Conservation (phyloP, 2,888 invertebrate genomes). For the Heliconius charithonia region DNA sequence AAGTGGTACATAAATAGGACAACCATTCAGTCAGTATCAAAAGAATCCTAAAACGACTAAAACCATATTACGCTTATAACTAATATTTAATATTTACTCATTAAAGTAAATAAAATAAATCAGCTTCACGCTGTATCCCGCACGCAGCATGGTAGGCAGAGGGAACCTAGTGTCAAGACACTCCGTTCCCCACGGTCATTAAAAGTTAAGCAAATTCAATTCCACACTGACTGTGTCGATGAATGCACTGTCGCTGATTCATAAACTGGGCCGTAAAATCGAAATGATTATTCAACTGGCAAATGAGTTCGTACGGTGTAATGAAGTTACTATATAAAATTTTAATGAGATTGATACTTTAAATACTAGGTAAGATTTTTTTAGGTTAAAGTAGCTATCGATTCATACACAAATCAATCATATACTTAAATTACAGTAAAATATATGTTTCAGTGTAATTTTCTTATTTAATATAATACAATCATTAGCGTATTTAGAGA, state of each 20-base stretch:
- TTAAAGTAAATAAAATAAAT: too few relatives aligned
- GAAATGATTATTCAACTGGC: conserved; percentile 62
- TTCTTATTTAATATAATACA: too few relatives aligned
- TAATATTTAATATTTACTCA: conserved; percentile 47
- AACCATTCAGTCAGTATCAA: background rate
- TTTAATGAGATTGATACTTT: background rate
- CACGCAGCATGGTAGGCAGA: too few relatives aligned
- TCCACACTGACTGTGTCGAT: conserved; percentile 57
- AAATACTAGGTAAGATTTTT: too few relatives aligned
- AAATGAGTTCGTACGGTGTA: conserved; percentile 59
- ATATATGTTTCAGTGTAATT: too few relatives aligned
- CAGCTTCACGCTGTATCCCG: too few relatives aligned
- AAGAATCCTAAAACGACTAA: background rate
- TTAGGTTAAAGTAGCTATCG: too few relatives aligned
- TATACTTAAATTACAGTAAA: too few relatives aligned
- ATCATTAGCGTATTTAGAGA: too few relatives aligned
- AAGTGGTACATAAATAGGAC: background rate
- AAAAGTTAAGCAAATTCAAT: conserved; percentile 56
- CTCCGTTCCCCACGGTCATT: too few relatives aligned
- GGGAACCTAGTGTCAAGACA: too few relatives aligned
- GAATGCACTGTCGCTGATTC: conserved; percentile 70
- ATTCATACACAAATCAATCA: too few relatives aligned
- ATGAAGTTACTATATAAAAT: conserved; percentile 43
- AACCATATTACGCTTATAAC: background rate
- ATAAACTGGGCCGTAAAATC: conserved; percentile 68